Percentiles rank a stretch among this genome's conserved stretches.
These are phyloP conservation scores for Sturnus vulgaris DNA, from an alignment of 2,113 vertebrate genomes.

Conservation along the genomic window DNA sequence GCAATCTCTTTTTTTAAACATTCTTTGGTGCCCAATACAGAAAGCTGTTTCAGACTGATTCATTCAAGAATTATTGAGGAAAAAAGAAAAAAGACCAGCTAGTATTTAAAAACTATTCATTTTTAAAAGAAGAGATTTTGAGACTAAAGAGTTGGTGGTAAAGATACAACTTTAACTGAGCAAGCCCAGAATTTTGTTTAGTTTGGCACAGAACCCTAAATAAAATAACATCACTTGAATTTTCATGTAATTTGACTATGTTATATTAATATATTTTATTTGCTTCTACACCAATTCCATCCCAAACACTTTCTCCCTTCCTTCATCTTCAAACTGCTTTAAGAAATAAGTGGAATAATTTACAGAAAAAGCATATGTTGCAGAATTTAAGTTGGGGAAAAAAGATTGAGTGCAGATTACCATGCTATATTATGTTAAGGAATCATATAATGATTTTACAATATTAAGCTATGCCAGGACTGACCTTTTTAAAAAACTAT, in stretches of 20 bases:
- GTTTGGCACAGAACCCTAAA: background rate
- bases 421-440: fast-evolving
- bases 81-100: background rate
- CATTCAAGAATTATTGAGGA: background rate
- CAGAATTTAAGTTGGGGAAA: background rate
- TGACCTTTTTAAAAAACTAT: background rate
- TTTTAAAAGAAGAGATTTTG: background rate
- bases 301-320: background rate
- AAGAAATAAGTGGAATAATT: background rate
- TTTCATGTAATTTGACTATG: background rate
- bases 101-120: background rate
- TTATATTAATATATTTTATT: background rate
- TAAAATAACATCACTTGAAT: background rate
- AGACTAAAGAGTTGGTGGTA: background rate
- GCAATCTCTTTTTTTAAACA: background rate
- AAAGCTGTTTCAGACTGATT: background rate
- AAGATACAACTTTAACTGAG: background rate
- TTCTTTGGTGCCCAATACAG: background rate
- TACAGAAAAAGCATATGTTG: background rate
- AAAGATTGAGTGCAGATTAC: background rate
- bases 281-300: background rate
- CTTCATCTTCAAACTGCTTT: background rate
- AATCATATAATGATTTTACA: background rate
- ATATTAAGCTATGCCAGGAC: background rate
- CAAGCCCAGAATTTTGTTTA: background rate